Percentiles rank a stretch among this genome's conserved stretches.
Conservation (phyloP, 23 tunicate genomes). For the Halocynthia aurantium region DNA sequence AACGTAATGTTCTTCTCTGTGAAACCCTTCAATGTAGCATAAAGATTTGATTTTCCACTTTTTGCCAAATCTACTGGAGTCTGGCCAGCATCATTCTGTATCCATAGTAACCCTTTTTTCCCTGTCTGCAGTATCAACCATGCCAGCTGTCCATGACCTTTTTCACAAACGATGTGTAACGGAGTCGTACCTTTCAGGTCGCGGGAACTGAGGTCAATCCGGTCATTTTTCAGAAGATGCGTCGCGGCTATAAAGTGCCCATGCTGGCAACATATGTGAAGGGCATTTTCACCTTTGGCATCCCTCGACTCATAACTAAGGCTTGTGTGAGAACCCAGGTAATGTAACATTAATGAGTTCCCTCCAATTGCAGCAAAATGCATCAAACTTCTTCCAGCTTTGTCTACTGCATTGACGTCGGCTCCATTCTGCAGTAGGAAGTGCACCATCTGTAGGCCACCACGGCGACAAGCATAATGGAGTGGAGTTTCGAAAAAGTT, state of each 20-base stretch:
- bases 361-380: slow-evolving; percentile 78
- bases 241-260: slow-evolving; percentile 22
- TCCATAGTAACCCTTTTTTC: slow-evolving; percentile 27
- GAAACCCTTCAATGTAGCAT: not conserved
- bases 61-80: slow-evolving; percentile 49
- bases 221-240: slow-evolving; percentile 41
- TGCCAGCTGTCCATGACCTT: slow-evolving; percentile 40
- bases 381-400: slow-evolving; percentile 62
- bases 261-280: slow-evolving; percentile 40
- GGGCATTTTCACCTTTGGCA: slow-evolving; percentile 43
- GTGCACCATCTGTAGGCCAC: slow-evolving; percentile 47
- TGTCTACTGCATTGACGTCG: slow-evolving; percentile 43
- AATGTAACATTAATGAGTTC: slow-evolving; percentile 52
- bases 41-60: slow-evolving; percentile 1
- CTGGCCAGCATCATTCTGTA: slow-evolving; percentile 49
- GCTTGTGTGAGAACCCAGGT: slow-evolving; percentile 44
- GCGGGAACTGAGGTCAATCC: slow-evolving; percentile 18
- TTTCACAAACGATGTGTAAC: slow-evolving; percentile 54
- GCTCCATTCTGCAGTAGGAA: slow-evolving; percentile 58
- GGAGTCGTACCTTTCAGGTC: slow-evolving; percentile 57
- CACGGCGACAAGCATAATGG: slow-evolving; percentile 89
- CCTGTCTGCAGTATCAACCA: slow-evolving; percentile 48
- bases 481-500: slow-evolving; percentile 75
- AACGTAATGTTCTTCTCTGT: not conserved
- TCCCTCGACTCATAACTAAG: slow-evolving; percentile 27